Conservation (phyloP, 1,140 invertebrate species). For the Zaprionus africanus region DNA sequence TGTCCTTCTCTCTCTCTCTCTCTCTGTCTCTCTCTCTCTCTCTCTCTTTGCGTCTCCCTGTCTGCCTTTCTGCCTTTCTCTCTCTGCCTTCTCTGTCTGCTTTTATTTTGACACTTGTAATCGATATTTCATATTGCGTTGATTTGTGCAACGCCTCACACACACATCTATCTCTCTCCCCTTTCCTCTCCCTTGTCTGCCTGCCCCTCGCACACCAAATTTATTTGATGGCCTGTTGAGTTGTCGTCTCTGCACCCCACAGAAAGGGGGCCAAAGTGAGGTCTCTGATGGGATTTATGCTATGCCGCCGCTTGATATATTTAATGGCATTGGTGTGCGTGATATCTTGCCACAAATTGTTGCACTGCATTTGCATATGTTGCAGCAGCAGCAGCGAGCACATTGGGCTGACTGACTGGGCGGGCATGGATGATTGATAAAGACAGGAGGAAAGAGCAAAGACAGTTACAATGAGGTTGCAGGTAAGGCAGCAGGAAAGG, state of each 20-base stretch:
- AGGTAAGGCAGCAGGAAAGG: too few relatives aligned
- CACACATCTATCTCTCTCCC: background rate
- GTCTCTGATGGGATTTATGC: slow-evolving; percentile 53
- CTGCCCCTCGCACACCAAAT: slow-evolving; percentile 27
- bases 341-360: slow-evolving; percentile 56
- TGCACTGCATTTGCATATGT: slow-evolving; percentile 29
- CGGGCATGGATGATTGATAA: background rate
- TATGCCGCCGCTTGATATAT: slow-evolving; percentile 57
- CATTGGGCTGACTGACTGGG: background rate
- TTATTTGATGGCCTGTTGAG: slow-evolving; percentile 67
- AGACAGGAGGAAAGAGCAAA: background rate
- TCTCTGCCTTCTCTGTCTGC: background rate
- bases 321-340: slow-evolving; percentile 52
- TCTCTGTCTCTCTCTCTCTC: background rate
- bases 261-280: background rate
- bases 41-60: background rate
- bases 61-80: background rate
- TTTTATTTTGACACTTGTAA: slow-evolving; percentile 63
- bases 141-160: slow-evolving; percentile 35
- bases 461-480: background rate
- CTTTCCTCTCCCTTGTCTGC: background rate
- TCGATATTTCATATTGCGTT: slow-evolving; percentile 56
- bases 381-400: slow-evolving; percentile 29
- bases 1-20: background rate
- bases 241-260: slow-evolving; percentile 20